A percentile compares a stretch with the other conserved stretches of the same genome.
Conservation (phyloP, 2,888 invertebrate genomes). For the Odontomyia ornata region DNA sequence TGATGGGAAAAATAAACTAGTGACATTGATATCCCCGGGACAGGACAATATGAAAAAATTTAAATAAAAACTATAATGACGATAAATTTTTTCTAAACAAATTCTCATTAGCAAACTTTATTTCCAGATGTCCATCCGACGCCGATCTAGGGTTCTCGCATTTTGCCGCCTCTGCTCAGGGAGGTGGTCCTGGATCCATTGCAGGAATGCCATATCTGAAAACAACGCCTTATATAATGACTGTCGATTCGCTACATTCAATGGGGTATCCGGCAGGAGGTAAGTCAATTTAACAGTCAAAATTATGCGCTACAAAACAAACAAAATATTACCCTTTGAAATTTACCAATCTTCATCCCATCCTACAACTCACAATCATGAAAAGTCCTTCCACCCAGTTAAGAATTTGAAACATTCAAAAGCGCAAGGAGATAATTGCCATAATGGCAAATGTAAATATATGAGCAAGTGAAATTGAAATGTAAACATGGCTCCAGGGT, state of each 20-base stretch:
- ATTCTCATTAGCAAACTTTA: neutral
- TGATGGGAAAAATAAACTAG: too few relatives aligned
- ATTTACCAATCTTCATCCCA: slow-evolving; percentile 3
- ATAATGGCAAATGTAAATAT: slow-evolving; percentile 49
- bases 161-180: slow-evolving; percentile 61
- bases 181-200: slow-evolving; percentile 67
- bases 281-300: slow-evolving; percentile 51
- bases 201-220: slow-evolving; percentile 69
- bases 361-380: neutral
- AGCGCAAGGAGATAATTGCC: slow-evolving; percentile 46
- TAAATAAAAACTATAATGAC: too few relatives aligned
- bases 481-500: slow-evolving; percentile 52
- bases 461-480: slow-evolving; percentile 47
- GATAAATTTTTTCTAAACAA: too few relatives aligned
- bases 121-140: slow-evolving; percentile 68
- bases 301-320: neutral
- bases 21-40: too few relatives aligned
- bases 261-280: slow-evolving; percentile 72
- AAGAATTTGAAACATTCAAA: slow-evolving; percentile 34
- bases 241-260: slow-evolving; percentile 73
- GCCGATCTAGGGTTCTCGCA: slow-evolving; percentile 70
- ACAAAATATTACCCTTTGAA: slow-evolving; percentile 1
- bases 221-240: slow-evolving; percentile 69
- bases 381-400: neutral
- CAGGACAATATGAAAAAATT: too few relatives aligned